phyloP scores from a whole-genome alignment of 2,797 vertebrate genomes.

The Epinephelus coioides region DNA sequence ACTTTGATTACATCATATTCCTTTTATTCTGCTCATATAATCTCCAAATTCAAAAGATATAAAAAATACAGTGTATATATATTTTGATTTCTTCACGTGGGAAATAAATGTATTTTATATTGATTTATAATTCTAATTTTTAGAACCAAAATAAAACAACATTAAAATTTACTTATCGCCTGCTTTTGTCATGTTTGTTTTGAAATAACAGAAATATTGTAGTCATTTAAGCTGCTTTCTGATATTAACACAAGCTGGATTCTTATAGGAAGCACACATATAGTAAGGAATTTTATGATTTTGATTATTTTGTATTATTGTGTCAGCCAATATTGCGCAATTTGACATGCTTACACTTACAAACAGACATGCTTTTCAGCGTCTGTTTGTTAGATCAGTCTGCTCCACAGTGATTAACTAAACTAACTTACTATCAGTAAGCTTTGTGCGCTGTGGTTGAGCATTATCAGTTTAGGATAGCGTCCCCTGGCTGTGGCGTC shows the following conservation, averaged over 20 bases:
- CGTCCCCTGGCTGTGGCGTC: slow-evolving; percentile 15
- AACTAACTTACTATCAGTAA: slow-evolving; percentile 2
- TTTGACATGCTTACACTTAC: not conserved
- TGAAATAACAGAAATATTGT: no score
- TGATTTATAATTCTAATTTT: not conserved
- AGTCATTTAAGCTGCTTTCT: no score
- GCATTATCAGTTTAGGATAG: slow-evolving; percentile 1
- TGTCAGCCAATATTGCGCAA: no score
- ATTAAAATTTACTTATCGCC: not conserved
- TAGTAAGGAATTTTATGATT: no score
- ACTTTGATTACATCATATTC: not conserved
- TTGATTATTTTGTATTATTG: not conserved
- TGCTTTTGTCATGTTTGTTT: not conserved
- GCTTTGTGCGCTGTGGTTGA: not conserved
- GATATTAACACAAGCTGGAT: no score
- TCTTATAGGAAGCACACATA: no score
- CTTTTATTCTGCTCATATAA: not conserved
- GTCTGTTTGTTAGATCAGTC: not conserved
- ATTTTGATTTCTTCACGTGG: not conserved
- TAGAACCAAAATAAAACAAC: not conserved
- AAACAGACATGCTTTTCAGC: not conserved
- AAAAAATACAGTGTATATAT: not conserved
- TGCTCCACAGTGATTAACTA: not conserved
- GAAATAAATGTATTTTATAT: not conserved
- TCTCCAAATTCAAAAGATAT: not conserved